phyloP scores from a whole-genome alignment of 2,888 invertebrate genomes.

The Koerneria pararmatus region DNA sequence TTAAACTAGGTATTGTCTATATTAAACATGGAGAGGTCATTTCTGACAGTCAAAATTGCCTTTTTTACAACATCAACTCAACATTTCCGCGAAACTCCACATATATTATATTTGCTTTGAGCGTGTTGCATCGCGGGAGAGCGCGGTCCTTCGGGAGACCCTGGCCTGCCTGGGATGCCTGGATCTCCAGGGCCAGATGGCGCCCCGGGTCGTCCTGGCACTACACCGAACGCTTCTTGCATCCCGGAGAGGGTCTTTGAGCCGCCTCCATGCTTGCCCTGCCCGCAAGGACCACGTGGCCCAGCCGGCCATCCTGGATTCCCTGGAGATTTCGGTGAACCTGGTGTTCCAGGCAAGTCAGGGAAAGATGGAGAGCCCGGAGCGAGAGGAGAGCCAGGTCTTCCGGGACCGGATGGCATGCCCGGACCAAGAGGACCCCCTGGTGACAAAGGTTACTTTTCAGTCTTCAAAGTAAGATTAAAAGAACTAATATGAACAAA shows the following conservation, averaged over 20 bases:
- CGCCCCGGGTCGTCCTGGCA: conserved; percentile 58
- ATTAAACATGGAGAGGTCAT: no score
- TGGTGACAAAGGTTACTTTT: conserved; percentile 42
- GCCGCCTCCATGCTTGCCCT: conserved; percentile 60
- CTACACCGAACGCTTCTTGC: conserved; percentile 59
- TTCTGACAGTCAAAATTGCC: no score
- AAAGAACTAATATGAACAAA: no score
- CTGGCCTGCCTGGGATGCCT: conserved; percentile 51
- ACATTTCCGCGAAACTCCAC: no score
- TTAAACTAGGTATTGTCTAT: no score
- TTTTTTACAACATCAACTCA: no score
- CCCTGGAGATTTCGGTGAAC: conserved; percentile 42
- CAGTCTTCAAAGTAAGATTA: no score
- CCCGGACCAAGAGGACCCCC: conserved; percentile 46
- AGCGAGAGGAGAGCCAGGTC: conserved; percentile 47
- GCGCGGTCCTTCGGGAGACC: conserved; percentile 47
- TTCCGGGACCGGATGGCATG: conserved; percentile 50
- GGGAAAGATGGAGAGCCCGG: conserved; percentile 50
- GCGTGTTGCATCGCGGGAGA: conserved; percentile 59
- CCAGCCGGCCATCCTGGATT: conserved; percentile 40
- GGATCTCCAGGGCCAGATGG: conserved; percentile 57
- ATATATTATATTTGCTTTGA: no score
- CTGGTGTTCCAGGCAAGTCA: conserved; percentile 40
- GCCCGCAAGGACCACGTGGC: conserved; percentile 52
- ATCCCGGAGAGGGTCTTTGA: conserved; percentile 59